Evolutionary conservation across 2,797 vertebrate genomes (phyloP).

Genomic region (Cephalopachus bancanus): DNA sequence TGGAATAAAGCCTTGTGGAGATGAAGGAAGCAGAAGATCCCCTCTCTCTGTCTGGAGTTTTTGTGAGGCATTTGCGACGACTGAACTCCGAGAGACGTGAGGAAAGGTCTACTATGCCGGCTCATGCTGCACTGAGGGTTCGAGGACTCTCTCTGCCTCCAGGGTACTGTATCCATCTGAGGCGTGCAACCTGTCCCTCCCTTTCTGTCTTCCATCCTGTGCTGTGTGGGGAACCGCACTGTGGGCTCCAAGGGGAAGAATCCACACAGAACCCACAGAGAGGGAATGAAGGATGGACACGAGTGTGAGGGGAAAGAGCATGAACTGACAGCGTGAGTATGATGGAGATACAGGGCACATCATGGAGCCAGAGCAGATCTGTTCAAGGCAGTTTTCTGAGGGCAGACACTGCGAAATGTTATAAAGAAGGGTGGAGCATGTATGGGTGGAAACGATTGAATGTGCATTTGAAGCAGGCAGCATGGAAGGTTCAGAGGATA

Average conservation of each 20-base stretch:
- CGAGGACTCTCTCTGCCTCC: background rate
- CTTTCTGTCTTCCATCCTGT: background rate
- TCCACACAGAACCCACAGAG: background rate
- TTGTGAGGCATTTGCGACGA: background rate
- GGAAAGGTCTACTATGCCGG: background rate
- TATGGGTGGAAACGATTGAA: background rate
- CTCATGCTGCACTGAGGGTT: fast-evolving
- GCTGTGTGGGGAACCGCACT: background rate
- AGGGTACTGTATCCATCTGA: background rate
- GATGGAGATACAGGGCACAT: background rate
- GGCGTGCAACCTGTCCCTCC: background rate
- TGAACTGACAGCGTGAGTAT: background rate
- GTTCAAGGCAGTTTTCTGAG: background rate
- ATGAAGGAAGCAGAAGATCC: background rate
- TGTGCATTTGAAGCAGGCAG: background rate
- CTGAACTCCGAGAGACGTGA: background rate
- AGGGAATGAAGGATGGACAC: background rate
- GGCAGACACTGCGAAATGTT: background rate
- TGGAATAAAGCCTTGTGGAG: background rate
- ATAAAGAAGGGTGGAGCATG: background rate
- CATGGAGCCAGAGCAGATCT: background rate
- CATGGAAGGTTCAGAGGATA: background rate
- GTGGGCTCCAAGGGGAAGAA: background rate
- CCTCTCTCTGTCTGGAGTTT: background rate
- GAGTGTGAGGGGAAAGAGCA: background rate